Evolutionary conservation across 2,113 vertebrate species (phyloP), one percentile per base, ranked within the genome.

Genomic region (Microtus richardsoni): DNA sequence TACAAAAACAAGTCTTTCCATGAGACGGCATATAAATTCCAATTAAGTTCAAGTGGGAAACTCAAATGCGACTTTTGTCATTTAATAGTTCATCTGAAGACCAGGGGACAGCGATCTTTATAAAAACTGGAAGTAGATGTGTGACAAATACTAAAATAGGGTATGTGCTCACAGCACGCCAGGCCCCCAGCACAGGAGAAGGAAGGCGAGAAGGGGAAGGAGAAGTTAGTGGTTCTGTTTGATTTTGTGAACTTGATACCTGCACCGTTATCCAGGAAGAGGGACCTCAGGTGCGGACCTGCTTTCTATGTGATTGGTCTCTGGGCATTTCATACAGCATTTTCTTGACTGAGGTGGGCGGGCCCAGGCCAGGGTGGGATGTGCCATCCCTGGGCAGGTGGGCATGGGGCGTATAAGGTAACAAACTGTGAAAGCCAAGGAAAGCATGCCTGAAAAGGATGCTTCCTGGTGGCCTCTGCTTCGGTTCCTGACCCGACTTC

Each of bases 61-160:
- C 95, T 66, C 79, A 97, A 91, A 77, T 16, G 41, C 1, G 24
- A 77, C 14, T 91, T 36, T 92, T 44, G 39, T 49, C 62, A 92
- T 92, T 91, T 60, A 89, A 78, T 91, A 39, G 19, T 71, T 89
- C 44, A 84, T 88, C 24, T 47, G 22, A 88, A 84, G 71, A 64
- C 78, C 9, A 62, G 85, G 33, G 26, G 39, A 36, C 68, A 78
- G 84, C 30, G 74, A 77, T 91, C 90, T 33, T 12, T 95, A 90
- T 73, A 60, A 74, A 83, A 96, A 91, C 24, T 58, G 58, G 68
- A 94, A 95, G 79, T 44, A 85, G 58, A 91, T 93, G 47, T 77
- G n/a, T 22, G 73, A 49, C 3, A 91, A 71, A 89, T 71, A 64
- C 68, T 88, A 95, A 95, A 78, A 47, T 68, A 66, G 39, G 68